phyloP scores from a whole-genome alignment of 2,797 vertebrate genomes.

The Aldrovandia affinis region DNA sequence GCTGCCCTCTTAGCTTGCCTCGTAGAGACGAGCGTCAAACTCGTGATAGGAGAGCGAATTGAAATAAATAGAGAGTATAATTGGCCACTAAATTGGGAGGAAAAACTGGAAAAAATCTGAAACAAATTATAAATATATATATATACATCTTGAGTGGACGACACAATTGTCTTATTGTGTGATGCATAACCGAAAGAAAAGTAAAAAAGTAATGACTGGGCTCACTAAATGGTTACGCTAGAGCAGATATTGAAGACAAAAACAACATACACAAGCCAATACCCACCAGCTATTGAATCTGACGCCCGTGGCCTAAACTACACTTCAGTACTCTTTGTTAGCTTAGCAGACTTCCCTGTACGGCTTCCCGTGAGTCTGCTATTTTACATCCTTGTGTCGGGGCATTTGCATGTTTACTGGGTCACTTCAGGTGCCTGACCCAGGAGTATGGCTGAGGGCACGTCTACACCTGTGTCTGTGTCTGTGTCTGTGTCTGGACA shows the following conservation, averaged over 20 bases:
- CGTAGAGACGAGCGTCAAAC: no score
- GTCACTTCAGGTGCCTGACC: not conserved
- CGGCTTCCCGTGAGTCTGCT: not conserved
- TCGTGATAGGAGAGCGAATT: no score
- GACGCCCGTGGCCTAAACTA: not conserved
- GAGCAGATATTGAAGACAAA: not conserved
- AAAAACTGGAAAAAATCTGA: no score
- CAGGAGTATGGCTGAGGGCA: not conserved
- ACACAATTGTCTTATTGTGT: not conserved
- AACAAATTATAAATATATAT: no score
- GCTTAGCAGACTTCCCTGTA: not conserved
- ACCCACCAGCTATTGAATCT: not conserved
- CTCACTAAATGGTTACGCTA: not conserved
- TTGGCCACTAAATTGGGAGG: no score
- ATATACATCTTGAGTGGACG: no score
- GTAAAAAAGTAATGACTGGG: not conserved
- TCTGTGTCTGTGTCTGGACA: not conserved
- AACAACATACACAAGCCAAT: not conserved
- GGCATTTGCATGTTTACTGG: not conserved
- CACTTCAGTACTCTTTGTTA: not conserved
- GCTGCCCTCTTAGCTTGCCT: no score
- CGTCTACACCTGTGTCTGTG: not conserved
- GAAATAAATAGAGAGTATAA: no score
- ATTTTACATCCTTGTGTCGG: not conserved
- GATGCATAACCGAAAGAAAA: not conserved